phyloP scores from a whole-genome alignment of 1,140 invertebrate genomes.

The Carcinoscorpius rotundicauda region DNA sequence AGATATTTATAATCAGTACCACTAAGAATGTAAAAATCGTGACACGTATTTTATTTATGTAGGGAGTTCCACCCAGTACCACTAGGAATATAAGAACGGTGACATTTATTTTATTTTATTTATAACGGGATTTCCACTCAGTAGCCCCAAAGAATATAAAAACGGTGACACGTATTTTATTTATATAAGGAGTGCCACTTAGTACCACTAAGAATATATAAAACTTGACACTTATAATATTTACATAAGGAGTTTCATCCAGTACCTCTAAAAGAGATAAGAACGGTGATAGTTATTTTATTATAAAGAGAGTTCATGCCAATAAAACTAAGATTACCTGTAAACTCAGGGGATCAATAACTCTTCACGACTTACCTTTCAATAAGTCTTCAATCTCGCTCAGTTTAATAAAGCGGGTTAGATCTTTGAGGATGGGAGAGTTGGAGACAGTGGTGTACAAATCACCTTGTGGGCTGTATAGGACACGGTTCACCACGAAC shows the following conservation, averaged over 20 bases:
- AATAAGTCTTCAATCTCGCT: slow-evolving; percentile 20
- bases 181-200: too few species aligned
- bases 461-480: slow-evolving; percentile 31
- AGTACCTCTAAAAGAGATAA: slow-evolving; percentile 9
- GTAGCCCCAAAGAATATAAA: neutral
- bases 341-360: neutral
- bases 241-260: slow-evolving; percentile 2
- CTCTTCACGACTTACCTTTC: slow-evolving; percentile 12
- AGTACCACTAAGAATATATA: neutral
- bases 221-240: too few species aligned
- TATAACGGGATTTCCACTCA: too few species aligned
- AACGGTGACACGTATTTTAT: neutral
- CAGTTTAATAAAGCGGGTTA: slow-evolving; percentile 18
- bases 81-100: too few species aligned
- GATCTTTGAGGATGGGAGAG: slow-evolving; percentile 26
- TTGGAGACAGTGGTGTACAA: slow-evolving; percentile 25
- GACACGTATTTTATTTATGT: too few species aligned
- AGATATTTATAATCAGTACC: neutral
- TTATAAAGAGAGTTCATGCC: neutral
- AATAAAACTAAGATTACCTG: neutral
- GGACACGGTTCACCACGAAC: slow-evolving; percentile 32
- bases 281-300: neutral
- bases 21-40: slow-evolving; percentile 5
- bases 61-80: too few species aligned
- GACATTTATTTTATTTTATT: too few species aligned